Evolutionary conservation across 2,888 invertebrate species (phyloP), one percentile per base, ranked within the genome.

Genomic region (Nemapogon koenigi): DNA sequence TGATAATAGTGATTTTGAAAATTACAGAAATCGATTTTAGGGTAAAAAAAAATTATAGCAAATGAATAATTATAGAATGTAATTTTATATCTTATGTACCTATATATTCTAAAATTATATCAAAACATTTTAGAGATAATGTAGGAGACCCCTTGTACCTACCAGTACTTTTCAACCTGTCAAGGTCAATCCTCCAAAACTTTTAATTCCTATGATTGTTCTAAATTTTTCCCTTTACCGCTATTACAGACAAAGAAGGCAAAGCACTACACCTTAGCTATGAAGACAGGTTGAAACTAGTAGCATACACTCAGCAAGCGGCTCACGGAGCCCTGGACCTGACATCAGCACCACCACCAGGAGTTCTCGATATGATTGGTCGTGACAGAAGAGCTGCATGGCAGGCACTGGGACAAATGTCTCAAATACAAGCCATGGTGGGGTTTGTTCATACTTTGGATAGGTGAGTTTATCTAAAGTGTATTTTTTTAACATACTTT

Each of bases 221-320:
- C n/a, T n/a, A n/a, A n/a, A n/a, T n/a, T n/a, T n/a, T n/a, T n/a
- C n/a, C n/a, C n/a, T n/a, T n/a, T n/a, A n/a, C n/a, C n/a, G n/a
- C n/a, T 32, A 13, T 81, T 81, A 11, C 68, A 97, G 97, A 97
- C 64, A 97, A 97, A 76, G 92, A 94, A 73, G 97, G 97, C n/a
- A 97, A 97, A 80, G 97, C 96, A 2, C 83, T 97, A 33, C 94
- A 95, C 57, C 81, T 97, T 43, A 92, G 94, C 31, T 98, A 97
- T 64, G 91, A 94, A 66, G 95, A 97, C 59, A 92, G 94, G 59
- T 68, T 97, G 38, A 90, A 90, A 59, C 72, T 98, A 44, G 91
- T 97, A 13, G 97, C 97, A 2, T 91, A 90, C 55, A 93, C 92
- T 7, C 94, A 96, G 59, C 97, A 97, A 81, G 90, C 91, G 6